Base-by-base conservation (phyloP, 1,140 invertebrate species). In the Atta cephalotes region DNA sequence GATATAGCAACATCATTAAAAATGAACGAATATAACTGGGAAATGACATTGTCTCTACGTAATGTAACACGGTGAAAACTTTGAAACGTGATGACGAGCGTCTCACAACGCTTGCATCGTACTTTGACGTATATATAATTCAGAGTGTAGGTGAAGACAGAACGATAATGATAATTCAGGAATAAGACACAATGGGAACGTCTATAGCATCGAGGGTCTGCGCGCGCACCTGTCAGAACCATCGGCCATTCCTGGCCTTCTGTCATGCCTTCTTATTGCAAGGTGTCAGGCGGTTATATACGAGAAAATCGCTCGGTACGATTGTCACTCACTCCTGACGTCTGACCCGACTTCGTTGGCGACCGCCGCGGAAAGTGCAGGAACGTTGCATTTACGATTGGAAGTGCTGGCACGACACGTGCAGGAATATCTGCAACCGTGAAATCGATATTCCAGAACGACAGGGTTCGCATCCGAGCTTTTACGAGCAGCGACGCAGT, bases 131-230 rank as follows among this genome's bases (percentile, higher is more conserved):
- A 82, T 90, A 81, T 74, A 87, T 89, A 87, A 89, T 90, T 89
- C 88, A 89, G 71, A 45, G 84, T 53, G 21, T 80, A 90, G 74
- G 86, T 78, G 89, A 90, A 88, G 89, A 90, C 89, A 82, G 81
- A 65, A 31, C 76, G 86, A 90, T 90, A 90, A 90, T 88, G 88
- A 90, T 90, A 90, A 86, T 63, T 65, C 70, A 58, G 65, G 70
- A 84, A 84, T 89, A 88, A 91, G 81, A 53, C 74, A 90, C 71
- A 88, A 90, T 78, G 62, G 66, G 51, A 39, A 65, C n/a, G 77
- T 88, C 82, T 86, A 78, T 90, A 88, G 45, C 21, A 39, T n/a
- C 66, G 16, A 58, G 79, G 35, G 28, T 62, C 6, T 84, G 89
- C 87, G 89, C 79, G 89, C 72, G 78, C 87, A 62, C 66, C 63